phyloP scores from a whole-genome alignment of 1,140 invertebrate genomes.

The Parasteatoda tepidariorum region DNA sequence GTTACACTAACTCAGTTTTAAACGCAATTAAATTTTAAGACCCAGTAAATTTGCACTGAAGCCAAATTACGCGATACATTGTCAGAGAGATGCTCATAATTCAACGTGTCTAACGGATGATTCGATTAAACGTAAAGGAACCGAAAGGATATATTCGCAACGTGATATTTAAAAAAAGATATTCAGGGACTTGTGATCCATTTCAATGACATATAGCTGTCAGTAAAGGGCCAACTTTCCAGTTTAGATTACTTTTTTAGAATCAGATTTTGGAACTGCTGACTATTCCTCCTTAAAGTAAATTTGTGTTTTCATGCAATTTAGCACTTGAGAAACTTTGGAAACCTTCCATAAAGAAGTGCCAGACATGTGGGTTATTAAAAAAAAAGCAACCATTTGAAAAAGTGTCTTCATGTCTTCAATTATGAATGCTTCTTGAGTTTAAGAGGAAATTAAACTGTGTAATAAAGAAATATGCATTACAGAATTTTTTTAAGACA shows the following conservation, averaged over 20 bases:
- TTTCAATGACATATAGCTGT: neutral
- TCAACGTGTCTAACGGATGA: no score
- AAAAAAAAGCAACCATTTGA: neutral
- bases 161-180: neutral
- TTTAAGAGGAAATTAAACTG: no score
- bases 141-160: neutral
- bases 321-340: neutral
- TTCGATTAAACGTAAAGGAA: no score
- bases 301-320: neutral
- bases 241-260: neutral
- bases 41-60: no score
- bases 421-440: no score
- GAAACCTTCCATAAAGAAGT: neutral
- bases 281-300: neutral
- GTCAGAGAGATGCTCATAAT: no score
- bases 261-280: neutral
- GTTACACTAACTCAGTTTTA: no score
- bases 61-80: no score
- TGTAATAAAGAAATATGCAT: no score
- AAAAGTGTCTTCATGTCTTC: no score
- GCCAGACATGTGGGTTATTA: neutral
- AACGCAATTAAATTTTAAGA: no score
- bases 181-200: neutral
- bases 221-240: neutral
- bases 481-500: no score